phyloP scores from a whole-genome alignment of 2,888 invertebrate genomes.

The Ptychoptera contaminata region DNA sequence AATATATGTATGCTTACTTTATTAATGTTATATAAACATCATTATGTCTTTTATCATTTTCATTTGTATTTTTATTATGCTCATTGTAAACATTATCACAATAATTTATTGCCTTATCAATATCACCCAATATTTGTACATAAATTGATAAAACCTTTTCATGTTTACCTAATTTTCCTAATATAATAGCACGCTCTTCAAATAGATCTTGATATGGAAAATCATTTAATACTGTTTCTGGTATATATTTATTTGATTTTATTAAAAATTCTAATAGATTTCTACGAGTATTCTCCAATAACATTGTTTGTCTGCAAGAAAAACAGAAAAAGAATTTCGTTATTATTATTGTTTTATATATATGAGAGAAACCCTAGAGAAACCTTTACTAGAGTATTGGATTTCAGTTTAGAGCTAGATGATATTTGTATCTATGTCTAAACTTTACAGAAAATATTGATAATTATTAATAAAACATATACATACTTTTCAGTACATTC shows the following conservation, averaged over 20 bases:
- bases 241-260: slow-evolving; percentile 63
- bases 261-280: slow-evolving; percentile 65
- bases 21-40: slow-evolving; percentile 12
- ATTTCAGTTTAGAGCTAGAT: no score
- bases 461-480: no score
- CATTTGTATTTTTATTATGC: slow-evolving; percentile 19
- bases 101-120: slow-evolving; percentile 68
- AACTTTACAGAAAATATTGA: no score
- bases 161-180: slow-evolving; percentile 79
- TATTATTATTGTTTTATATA: no score
- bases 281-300: slow-evolving; percentile 28
- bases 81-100: slow-evolving; percentile 53
- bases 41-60: slow-evolving; percentile 10
- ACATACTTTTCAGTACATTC: slow-evolving; percentile 23
- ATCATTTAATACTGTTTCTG: slow-evolving; percentile 71
- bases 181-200: slow-evolving; percentile 87
- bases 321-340: neutral
- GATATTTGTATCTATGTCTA: no score
- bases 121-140: slow-evolving; percentile 72
- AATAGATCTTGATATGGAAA: slow-evolving; percentile 73
- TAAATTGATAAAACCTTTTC: slow-evolving; percentile 88
- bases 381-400: no score
- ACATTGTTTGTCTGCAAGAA: slow-evolving; percentile 14
- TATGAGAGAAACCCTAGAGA: no score
- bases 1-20: slow-evolving; percentile 5